These are phyloP conservation scores for Amazona ochrocephala DNA, from an alignment of 2,797 vertebrate species.

Conservation along the genomic window DNA sequence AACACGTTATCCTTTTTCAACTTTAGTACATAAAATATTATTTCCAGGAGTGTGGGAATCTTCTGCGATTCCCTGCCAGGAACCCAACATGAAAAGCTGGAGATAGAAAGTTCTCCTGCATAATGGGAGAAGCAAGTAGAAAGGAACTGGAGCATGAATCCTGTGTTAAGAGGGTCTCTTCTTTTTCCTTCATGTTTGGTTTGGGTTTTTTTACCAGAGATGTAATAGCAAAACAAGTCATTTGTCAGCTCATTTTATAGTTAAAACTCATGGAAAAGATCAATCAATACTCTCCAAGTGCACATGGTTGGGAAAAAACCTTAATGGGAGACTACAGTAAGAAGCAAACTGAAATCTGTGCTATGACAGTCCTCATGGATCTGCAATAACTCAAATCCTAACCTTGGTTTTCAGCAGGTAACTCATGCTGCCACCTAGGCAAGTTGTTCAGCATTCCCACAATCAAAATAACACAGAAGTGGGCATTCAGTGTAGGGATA, in stretches of 20 bases:
- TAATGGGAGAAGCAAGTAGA: not conserved
- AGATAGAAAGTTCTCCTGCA: not conserved
- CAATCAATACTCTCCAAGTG: not conserved
- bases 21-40: not conserved
- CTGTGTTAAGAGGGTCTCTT: not conserved
- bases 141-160: not conserved
- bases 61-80: not conserved
- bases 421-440: not conserved
- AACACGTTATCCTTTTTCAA: constrained; percentile 11
- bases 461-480: not conserved
- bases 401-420: not conserved
- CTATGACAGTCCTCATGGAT: not conserved
- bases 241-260: not conserved
- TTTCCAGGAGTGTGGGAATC: constrained; percentile 19
- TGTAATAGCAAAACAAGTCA: not conserved
- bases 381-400: not conserved
- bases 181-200: not conserved
- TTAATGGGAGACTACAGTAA: not conserved
- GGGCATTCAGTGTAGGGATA: not conserved
- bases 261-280: not conserved
- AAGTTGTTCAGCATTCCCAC: not conserved
- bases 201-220: not conserved
- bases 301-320: not conserved
- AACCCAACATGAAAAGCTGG: not conserved
- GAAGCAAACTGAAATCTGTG: rapidly evolving